These are phyloP conservation scores for Phasianus colchicus DNA, from an alignment of 2,113 vertebrate genomes.

Conservation along the genomic window DNA sequence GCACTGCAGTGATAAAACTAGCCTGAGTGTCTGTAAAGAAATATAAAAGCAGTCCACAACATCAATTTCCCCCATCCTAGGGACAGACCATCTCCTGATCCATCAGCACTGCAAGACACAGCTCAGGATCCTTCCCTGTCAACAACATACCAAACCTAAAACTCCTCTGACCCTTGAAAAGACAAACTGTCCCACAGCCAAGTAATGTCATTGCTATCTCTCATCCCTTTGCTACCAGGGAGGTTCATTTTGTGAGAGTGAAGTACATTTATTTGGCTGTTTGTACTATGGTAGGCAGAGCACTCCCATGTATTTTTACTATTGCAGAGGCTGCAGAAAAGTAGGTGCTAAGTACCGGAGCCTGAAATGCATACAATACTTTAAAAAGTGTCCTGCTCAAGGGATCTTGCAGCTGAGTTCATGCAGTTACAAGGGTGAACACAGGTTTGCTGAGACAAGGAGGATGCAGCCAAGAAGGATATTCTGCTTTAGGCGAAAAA, in stretches of 20 bases:
- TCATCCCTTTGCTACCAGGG: constrained; percentile 28
- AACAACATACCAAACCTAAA: constrained; percentile 7
- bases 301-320: constrained; percentile 1
- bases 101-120: neutral
- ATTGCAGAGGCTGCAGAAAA: neutral
- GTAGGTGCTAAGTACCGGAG: neutral
- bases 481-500: neutral
- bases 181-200: neutral
- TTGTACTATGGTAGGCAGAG: neutral
- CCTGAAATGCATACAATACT: neutral
- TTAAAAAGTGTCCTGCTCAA: neutral
- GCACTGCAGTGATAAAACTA: neutral
- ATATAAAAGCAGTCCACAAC: neutral
- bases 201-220: constrained; percentile 4
- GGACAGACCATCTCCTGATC: neutral
- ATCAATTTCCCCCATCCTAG: neutral
- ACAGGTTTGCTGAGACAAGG: neutral
- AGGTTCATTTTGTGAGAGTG: neutral
- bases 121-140: neutral
- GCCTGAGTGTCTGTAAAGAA: neutral
- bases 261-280: neutral
- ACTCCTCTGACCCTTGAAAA: constrained; percentile 13
- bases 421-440: neutral
- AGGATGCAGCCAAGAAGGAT: neutral
- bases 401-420: neutral